Evolutionary conservation across 2,113 vertebrate species (phyloP).

Genomic region (Rhabdomys dilectus): DNA sequence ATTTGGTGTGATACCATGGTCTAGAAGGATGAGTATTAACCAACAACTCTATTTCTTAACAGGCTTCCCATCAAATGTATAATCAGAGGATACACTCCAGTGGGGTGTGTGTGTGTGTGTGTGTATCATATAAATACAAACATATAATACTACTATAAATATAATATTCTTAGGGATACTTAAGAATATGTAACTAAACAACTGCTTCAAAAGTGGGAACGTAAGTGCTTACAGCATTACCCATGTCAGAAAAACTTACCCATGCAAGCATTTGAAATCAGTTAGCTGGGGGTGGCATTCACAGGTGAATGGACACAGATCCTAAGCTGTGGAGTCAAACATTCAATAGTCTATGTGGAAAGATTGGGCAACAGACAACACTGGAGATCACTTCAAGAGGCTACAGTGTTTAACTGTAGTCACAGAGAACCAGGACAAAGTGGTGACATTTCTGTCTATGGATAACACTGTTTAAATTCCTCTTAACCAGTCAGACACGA

Average conservation of each 20-base stretch:
- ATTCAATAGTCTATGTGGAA: neutral
- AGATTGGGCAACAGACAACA: conserved; percentile 13
- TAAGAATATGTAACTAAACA: conserved; percentile 25
- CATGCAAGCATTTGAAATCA: conserved; percentile 13
- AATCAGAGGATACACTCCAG: neutral
- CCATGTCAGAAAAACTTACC: conserved; percentile 1
- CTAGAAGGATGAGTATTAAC: neutral
- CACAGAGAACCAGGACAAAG: conserved; percentile 5
- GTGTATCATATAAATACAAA: neutral
- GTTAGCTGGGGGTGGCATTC: neutral
- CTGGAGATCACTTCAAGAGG: conserved; percentile 1
- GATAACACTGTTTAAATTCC: neutral
- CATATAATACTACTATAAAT: neutral
- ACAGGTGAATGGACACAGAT: neutral
- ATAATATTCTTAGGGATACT: neutral
- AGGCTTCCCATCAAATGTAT: neutral
- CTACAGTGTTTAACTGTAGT: conserved; percentile 2
- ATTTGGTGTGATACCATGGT: neutral
- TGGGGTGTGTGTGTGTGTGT: neutral
- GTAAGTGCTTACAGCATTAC: neutral
- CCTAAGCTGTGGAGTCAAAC: neutral
- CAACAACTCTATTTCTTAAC: neutral
- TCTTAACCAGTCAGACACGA: neutral
- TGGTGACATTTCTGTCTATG: neutral
- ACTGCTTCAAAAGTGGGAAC: neutral